Conservation (phyloP, 2,113 vertebrate genomes). For the Serilophus lunatus region DNA sequence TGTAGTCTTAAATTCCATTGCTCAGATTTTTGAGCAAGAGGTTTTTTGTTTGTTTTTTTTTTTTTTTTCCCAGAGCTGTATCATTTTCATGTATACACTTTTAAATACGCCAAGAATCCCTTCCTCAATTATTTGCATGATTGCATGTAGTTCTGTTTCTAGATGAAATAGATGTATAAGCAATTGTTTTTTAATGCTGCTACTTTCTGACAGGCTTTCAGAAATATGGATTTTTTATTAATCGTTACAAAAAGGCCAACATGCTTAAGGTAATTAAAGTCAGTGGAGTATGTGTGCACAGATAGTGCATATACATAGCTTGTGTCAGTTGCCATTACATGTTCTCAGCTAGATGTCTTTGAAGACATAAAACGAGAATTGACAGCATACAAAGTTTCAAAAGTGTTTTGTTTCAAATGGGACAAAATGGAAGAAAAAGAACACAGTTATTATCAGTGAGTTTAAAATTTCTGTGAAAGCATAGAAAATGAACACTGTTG, state of each 20-base stretch:
- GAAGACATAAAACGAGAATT: background rate
- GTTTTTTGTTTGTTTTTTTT: background rate
- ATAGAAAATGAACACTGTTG: background rate
- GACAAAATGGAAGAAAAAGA: background rate
- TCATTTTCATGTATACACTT: background rate
- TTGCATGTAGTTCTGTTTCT: background rate
- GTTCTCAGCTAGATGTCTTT: background rate
- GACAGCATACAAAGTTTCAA: background rate
- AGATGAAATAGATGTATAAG: background rate
- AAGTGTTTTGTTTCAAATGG: constrained; percentile 17
- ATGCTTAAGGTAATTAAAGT: background rate
- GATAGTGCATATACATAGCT: background rate
- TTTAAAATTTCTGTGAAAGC: background rate
- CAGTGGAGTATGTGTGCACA: background rate
- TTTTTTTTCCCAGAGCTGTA: background rate
- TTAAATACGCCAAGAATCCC: background rate
- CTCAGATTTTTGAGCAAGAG: background rate
- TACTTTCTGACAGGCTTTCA: background rate
- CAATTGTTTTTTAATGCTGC: background rate
- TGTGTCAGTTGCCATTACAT: background rate
- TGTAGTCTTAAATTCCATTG: background rate
- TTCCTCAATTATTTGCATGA: background rate
- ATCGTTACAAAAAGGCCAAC: background rate
- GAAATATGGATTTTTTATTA: background rate
- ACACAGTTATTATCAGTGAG: background rate